phyloP scores from a whole-genome alignment of 2,797 vertebrate species.

The Botia almorhae region DNA sequence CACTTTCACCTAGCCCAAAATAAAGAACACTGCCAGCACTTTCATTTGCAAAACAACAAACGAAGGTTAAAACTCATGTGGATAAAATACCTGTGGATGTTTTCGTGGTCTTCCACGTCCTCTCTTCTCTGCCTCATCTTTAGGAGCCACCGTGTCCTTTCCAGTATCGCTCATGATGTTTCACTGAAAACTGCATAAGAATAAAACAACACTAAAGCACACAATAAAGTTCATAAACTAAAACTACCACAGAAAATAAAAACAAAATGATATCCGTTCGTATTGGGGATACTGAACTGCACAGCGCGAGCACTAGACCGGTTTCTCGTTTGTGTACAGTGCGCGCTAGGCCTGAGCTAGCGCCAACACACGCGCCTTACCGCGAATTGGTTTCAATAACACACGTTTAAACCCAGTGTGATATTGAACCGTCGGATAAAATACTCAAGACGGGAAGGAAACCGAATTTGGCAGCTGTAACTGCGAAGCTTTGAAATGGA shows the following conservation, averaged over 20 bases:
- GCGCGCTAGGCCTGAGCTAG: slow-evolving; percentile 29
- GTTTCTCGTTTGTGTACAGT: slow-evolving; percentile 48
- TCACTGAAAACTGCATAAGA: slow-evolving; percentile 57
- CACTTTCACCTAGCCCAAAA: too few relatives aligned
- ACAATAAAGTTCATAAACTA: background rate
- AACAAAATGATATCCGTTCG: too few relatives aligned
- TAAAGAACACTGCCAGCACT: too few relatives aligned
- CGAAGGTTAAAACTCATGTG: too few relatives aligned
- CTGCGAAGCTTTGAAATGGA: slow-evolving; percentile 43
- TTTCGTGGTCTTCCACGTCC: slow-evolving; percentile 92
- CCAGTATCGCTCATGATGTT: slow-evolving; percentile 88
- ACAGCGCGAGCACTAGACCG: slow-evolving; percentile 7
- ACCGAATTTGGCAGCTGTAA: background rate
- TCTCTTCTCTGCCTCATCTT: slow-evolving; percentile 90
- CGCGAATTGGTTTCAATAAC: background rate
- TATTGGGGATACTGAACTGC: background rate
- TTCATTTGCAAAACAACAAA: background rate
- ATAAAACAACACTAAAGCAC: background rate
- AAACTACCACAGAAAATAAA: background rate
- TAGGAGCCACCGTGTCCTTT: slow-evolving; percentile 89
- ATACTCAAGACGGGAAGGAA: background rate
- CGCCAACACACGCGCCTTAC: background rate
- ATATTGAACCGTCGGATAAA: background rate
- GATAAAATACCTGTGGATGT: slow-evolving; percentile 80
- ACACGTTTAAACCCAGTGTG: background rate